Evolutionary conservation across 30 jellyfish, hydroid and myxozoan species (phyloP).

Genomic region (Chrysaora quinquecirrha): DNA sequence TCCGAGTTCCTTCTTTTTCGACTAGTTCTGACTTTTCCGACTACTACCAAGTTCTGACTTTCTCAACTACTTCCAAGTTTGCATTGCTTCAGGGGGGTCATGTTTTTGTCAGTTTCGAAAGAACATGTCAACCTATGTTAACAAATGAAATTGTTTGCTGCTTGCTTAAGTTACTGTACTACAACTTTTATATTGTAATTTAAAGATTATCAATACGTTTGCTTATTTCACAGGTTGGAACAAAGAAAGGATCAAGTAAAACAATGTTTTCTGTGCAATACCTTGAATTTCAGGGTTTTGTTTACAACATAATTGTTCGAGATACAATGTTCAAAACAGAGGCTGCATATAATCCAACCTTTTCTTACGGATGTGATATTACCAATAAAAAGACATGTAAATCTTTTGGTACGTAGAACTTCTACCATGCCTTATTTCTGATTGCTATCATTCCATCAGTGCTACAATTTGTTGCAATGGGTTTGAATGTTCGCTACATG

Average conservation of each 20-base stretch:
- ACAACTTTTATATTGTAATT: too few species aligned
- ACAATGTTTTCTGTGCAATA: conserved; percentile 11
- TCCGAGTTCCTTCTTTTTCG: too few species aligned
- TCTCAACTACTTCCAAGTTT: too few species aligned
- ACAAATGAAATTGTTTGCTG: too few species aligned
- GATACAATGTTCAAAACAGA: conserved; percentile 46
- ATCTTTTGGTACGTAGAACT: conserved; percentile 44
- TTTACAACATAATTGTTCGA: conserved; percentile 74
- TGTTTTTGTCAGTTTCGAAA: too few species aligned
- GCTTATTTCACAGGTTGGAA: conserved; percentile 52
- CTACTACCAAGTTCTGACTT: too few species aligned
- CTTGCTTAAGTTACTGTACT: too few species aligned
- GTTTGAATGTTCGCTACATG: too few species aligned
- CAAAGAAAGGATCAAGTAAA: not conserved
- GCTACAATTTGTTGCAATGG: not conserved
- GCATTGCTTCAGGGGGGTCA: too few species aligned
- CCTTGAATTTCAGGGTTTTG: conserved; percentile 67
- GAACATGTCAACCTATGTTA: too few species aligned
- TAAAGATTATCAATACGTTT: too few species aligned
- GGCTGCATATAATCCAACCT: conserved; percentile 83
- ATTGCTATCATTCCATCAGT: not conserved
- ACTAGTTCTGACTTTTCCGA: too few species aligned
- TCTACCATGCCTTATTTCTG: not conserved
- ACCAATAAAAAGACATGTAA: conserved; percentile 33
- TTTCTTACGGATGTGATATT: conserved; percentile 82